Base-by-base conservation (phyloP, 1,140 invertebrate genomes). In the Battus philenor region DNA sequence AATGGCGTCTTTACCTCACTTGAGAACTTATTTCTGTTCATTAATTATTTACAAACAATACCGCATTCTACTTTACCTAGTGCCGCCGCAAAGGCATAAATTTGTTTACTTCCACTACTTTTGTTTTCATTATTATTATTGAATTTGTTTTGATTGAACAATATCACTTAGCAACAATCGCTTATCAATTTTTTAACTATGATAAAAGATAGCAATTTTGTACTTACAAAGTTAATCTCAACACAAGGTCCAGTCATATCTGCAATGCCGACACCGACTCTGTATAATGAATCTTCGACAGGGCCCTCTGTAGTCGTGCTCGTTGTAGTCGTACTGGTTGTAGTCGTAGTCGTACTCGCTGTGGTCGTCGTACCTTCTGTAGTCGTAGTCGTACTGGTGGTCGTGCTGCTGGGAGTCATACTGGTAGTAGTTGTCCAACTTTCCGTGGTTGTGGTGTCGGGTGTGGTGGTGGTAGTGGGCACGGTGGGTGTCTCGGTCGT, bases 211-310 rank as follows among this genome's bases (percentile, higher is more conserved):
- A n/a, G n/a, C n/a, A n/a, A n/a, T n/a, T n/a, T n/a, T n/a, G n/a
- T n/a, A 90, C 93, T 91, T 88, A 98, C 96, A 87, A 98, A 96
- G 59, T 92, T 91, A 50, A 97, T 90, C 86, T 96, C 95, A n/a
- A 93, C 95, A 8, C 92, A 88, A 1, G 96, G 96, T 33, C 96
- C 96, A 0, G 96, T 98, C 51, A 93, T 89, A 81, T 97, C 95
- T 0, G 92, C 93, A 43, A 93, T 93, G 0, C 94, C 95, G 1
- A 94, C 90, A 16, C 94, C 94, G 31, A 95, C 89, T 11, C 60
- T 16, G 11, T 71, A 78, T 6, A 41, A 38, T 0, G 44, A n/a
- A 16, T 59, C 64, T 0, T 18, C 39, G 2, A 44, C 46, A 1
- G 53, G 46, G 0, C 17, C 39, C 38, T 32, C 29, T 4, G 48